Percentiles rank a stretch among this genome's conserved stretches.
phyloP scores from a whole-genome alignment of 2,797 vertebrate genomes.

The Smutsia gigantea region DNA sequence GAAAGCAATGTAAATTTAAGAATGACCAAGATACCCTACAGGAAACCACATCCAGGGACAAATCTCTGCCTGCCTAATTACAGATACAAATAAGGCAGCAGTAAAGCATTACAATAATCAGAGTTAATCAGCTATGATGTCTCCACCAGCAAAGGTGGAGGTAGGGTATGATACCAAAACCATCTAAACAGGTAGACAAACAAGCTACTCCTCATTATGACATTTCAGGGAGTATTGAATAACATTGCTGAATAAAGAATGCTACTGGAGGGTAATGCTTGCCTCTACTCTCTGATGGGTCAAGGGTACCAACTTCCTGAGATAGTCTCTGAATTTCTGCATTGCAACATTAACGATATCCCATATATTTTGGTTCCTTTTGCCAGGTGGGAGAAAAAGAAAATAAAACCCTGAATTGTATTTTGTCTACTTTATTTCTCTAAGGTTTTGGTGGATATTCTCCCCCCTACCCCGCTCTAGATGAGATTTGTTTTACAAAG shows the following conservation, averaged over 20 bases:
- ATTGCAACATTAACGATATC: not conserved
- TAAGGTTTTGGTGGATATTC: not conserved
- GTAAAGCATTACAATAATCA: not conserved
- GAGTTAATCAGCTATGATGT: not conserved
- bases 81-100: not conserved
- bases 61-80: not conserved
- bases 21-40: not conserved
- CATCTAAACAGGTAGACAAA: not conserved
- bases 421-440: not conserved
- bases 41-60: not conserved
- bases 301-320: not conserved
- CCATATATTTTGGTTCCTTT: not conserved
- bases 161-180: not conserved
- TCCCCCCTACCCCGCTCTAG: not conserved
- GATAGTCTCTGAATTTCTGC: not conserved
- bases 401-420: not conserved
- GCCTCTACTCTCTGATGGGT: not conserved
- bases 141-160: not conserved
- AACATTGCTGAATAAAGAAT: not conserved
- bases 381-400: not conserved
- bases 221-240: not conserved
- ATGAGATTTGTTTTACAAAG: slow-evolving; percentile 18
- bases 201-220: not conserved
- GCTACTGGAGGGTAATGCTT: not conserved
- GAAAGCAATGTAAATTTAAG: not conserved